Percentiles rank a stretch among this genome's conserved stretches.
phyloP scores from a whole-genome alignment of 2,113 vertebrate genomes.

The Acanthisitta chloris region DNA sequence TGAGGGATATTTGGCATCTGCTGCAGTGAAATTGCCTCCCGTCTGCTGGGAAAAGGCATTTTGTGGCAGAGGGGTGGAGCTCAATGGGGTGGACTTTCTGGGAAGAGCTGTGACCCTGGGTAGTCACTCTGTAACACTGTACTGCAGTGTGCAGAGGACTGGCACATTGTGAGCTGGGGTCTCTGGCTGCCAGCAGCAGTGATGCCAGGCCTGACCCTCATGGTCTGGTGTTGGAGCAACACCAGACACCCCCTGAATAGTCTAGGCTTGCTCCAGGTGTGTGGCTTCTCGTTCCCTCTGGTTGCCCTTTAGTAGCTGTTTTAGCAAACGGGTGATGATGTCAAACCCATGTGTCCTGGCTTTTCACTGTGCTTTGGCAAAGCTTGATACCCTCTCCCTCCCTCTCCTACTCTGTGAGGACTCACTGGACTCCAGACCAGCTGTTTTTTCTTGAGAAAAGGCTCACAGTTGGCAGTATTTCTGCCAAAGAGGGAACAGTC shows the following conservation, averaged over 20 bases:
- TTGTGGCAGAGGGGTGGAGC: not conserved
- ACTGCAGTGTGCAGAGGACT: not conserved
- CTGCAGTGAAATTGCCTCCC: not conserved
- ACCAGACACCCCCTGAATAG: not conserved
- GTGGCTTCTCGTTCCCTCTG: not conserved
- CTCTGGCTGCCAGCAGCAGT: not conserved
- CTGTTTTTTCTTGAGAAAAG: not conserved
- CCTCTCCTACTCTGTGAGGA: not conserved
- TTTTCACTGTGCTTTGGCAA: not conserved
- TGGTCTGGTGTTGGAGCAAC: not conserved
- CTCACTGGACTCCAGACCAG: not conserved
- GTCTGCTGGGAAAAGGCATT: not conserved
- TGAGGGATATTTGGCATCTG: not conserved
- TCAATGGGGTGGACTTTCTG: not conserved
- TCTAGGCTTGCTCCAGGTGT: not conserved
- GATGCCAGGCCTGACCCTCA: fast-evolving
- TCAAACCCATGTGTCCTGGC: not conserved
- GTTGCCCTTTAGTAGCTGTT: not conserved
- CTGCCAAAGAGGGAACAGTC: not conserved
- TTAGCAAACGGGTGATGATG: not conserved
- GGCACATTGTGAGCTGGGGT: not conserved
- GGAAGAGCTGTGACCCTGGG: not conserved
- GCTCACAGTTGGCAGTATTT: not conserved
- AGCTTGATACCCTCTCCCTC: not conserved
- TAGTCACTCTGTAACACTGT: not conserved